Evolutionary conservation across 2,113 vertebrate genomes (phyloP).

Genomic region (Menidia beryllina): DNA sequence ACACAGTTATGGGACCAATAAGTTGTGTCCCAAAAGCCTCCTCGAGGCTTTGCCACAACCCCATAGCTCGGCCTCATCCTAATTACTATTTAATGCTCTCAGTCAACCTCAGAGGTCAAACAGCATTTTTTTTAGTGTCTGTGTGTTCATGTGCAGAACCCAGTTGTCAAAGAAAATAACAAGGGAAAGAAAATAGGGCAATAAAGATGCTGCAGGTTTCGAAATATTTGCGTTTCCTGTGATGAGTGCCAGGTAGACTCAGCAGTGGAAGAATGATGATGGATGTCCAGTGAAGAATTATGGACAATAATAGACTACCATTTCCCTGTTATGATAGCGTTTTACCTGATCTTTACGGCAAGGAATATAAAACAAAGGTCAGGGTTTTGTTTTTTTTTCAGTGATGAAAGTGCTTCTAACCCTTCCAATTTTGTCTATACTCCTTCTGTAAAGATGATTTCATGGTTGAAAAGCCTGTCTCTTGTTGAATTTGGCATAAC

Average conservation of each 20-base stretch:
- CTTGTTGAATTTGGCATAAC: conserved; percentile 77
- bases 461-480: conserved; percentile 68
- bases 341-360: conserved; percentile 72
- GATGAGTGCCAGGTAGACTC: conserved; percentile 38
- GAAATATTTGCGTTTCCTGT: conserved; percentile 39
- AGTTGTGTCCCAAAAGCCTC: conserved; percentile 72
- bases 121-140: conserved; percentile 44
- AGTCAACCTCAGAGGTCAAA: conserved; percentile 71
- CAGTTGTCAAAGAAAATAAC: conserved; percentile 49
- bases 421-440: conserved; percentile 69
- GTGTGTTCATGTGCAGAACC: conserved; percentile 35
- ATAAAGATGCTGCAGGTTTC: conserved; percentile 46
- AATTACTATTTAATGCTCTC: conserved; percentile 82
- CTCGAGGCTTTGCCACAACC: conserved; percentile 63
- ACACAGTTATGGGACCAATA: conserved; percentile 73
- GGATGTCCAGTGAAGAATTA: conserved; percentile 69
- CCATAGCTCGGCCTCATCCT: conserved; percentile 65
- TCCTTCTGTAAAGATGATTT: conserved; percentile 76
- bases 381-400: conserved; percentile 68
- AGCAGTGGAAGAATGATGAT: conserved; percentile 66
- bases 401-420: conserved; percentile 67
- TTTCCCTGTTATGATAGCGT: conserved; percentile 74
- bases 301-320: conserved; percentile 62
- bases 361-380: conserved; percentile 77
- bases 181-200: conserved; percentile 52